phyloP scores from a whole-genome alignment of 2,888 invertebrate genomes.

The Sinhomidia bicolor region DNA sequence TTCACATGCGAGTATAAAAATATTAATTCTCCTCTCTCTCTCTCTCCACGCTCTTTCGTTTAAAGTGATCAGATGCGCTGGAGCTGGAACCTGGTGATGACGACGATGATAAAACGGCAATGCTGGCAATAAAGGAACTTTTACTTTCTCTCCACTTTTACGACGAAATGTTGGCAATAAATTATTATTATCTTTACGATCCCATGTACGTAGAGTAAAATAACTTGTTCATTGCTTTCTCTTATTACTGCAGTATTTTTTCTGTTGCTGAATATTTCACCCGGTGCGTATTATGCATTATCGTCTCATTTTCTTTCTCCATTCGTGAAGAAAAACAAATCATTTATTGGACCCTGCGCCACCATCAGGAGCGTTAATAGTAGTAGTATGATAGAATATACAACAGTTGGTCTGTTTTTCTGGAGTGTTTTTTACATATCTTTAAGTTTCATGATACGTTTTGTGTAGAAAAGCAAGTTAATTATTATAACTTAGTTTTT shows the following conservation, averaged over 20 bases:
- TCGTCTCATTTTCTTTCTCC: background rate
- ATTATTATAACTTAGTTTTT: too few species aligned
- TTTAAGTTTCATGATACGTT: background rate
- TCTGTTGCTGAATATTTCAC: background rate
- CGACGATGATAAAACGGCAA: background rate
- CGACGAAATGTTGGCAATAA: slow-evolving; percentile 13
- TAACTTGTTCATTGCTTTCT: background rate
- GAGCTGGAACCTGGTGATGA: background rate
- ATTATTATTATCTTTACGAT: background rate
- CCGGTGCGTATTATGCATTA: background rate
- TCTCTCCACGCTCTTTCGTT: background rate
- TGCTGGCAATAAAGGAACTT: background rate
- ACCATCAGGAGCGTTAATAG: background rate
- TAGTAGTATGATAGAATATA: background rate
- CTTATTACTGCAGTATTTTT: background rate
- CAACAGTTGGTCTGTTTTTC: background rate
- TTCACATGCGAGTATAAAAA: slow-evolving; percentile 67
- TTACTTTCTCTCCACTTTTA: slow-evolving; percentile 14
- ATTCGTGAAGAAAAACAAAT: background rate
- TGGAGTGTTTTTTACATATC: background rate
- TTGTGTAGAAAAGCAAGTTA: background rate
- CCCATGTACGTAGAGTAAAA: background rate
- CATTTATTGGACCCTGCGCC: background rate
- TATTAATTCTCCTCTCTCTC: slow-evolving; percentile 39
- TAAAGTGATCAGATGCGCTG: slow-evolving; percentile 19